These are phyloP conservation scores for Drosophila algonquin DNA, from an alignment of 2,888 invertebrate genomes.

Conservation along the genomic window DNA sequence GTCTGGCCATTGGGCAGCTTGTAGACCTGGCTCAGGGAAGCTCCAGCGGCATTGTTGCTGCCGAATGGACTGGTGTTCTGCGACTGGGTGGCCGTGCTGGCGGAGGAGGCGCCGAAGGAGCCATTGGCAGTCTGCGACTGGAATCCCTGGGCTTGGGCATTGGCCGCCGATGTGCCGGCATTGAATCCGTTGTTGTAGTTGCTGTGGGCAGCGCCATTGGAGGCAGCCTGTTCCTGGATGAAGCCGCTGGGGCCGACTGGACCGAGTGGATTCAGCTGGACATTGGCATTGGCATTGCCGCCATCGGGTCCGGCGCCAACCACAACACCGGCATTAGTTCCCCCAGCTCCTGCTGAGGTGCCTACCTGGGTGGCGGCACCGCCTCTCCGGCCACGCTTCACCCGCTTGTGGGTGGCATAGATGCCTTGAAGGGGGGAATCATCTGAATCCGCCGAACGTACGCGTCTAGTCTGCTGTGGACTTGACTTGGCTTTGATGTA, in stretches of 20 bases:
- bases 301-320: constrained; percentile 60
- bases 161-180: constrained; percentile 78
- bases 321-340: constrained; percentile 57
- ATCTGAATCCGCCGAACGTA: constrained; percentile 48
- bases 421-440: constrained; percentile 41
- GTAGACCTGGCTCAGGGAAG: constrained; percentile 82
- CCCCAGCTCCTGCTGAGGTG: constrained; percentile 43
- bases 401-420: constrained; percentile 68
- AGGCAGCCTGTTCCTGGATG: constrained; percentile 75
- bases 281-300: constrained; percentile 63
- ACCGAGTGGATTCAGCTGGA: constrained; percentile 46
- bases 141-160: constrained; percentile 83
- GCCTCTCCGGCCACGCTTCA: constrained; percentile 62
- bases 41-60: constrained; percentile 79
- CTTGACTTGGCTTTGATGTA: constrained; percentile 83
- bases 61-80: constrained; percentile 74
- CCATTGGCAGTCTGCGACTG: constrained; percentile 77
- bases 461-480: constrained; percentile 59
- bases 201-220: constrained; percentile 78
- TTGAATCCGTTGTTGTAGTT: constrained; percentile 67
- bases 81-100: constrained; percentile 81
- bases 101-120: constrained; percentile 82
- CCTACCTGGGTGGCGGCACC: constrained; percentile 35
- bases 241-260: constrained; percentile 55
- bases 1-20: constrained; percentile 83